A percentile compares a stretch with the other conserved stretches of the same genome.
Evolutionary conservation across 53 echinoderm and acorn worm species (phyloP).

Genomic region (Apostichopus leukothele): DNA sequence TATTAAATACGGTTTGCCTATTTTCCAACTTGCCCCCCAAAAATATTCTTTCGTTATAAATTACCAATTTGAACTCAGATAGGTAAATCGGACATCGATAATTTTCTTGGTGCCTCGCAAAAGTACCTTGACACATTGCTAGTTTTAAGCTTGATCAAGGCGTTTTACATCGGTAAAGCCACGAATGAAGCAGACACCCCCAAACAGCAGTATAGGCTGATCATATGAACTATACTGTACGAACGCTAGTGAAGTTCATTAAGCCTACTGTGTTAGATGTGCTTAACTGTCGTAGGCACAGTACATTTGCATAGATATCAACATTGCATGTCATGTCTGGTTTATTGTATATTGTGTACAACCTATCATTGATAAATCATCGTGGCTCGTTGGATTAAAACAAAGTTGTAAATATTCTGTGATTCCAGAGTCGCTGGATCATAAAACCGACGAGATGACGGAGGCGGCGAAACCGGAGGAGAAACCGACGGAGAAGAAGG

Average conservation of each 20-base stretch:
- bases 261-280: no score
- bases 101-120: not conserved
- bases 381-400: conserved; percentile 42
- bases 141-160: not conserved
- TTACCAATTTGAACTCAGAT: no score
- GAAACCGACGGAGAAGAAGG: conserved; percentile 65
- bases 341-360: conserved; percentile 1
- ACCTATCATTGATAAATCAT: conserved; percentile 41
- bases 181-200: not conserved
- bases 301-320: not conserved
- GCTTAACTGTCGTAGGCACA: no score
- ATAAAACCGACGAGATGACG: conserved; percentile 31
- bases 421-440: conserved; percentile 19
- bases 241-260: no score
- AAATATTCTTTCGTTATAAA: no score
- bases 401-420: conserved; percentile 37
- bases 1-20: no score
- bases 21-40: no score
- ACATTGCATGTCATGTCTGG: not conserved
- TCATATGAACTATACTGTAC: not conserved
- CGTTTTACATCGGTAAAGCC: not conserved
- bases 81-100: no score
- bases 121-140: not conserved
- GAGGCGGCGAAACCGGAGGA: conserved; percentile 48
- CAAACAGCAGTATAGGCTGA: not conserved